These are phyloP conservation scores for Cryptophagus acutangulus DNA, from an alignment of 2,888 invertebrate genomes.

Conservation along the genomic window DNA sequence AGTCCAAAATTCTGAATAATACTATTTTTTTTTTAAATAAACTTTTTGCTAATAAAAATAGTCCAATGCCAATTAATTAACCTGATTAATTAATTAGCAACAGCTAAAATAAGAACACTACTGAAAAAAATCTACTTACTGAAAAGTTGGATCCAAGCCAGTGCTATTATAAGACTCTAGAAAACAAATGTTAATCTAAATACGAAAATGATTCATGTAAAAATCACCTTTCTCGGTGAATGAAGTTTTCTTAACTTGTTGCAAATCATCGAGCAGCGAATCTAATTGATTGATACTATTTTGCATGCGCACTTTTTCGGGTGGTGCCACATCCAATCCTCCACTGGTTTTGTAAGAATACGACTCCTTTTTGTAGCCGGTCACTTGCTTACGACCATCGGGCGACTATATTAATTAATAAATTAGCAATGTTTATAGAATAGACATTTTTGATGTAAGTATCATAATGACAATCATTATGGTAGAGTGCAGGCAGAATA, in stretches of 20 bases:
- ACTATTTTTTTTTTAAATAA: no score
- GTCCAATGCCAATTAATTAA: slow-evolving; percentile 2
- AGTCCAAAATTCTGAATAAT: no score
- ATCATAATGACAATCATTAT: slow-evolving; percentile 7
- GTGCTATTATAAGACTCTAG: slow-evolving; percentile 42
- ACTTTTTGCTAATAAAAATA: neutral
- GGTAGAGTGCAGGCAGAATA: no score
- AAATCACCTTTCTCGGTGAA: slow-evolving; percentile 35
- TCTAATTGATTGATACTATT: slow-evolving; percentile 72
- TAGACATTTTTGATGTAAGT: slow-evolving; percentile 4
- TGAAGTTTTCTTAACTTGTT: slow-evolving; percentile 47
- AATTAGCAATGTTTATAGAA: slow-evolving; percentile 3
- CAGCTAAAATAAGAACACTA: slow-evolving; percentile 3
- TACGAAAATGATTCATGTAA: slow-evolving; percentile 39
- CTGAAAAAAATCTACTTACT: no score
- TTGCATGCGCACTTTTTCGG: slow-evolving; percentile 43
- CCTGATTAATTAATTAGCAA: slow-evolving; percentile 1
- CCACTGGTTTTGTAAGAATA: slow-evolving; percentile 39
- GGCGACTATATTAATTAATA: slow-evolving; percentile 35
- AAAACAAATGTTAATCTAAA: slow-evolving; percentile 33
- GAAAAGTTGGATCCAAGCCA: slow-evolving; percentile 43
- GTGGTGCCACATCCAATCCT: slow-evolving; percentile 26
- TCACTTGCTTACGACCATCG: slow-evolving; percentile 43
- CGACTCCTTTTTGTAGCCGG: slow-evolving; percentile 44
- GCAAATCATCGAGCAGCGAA: slow-evolving; percentile 68